Evolutionary conservation across 1,140 invertebrate genomes (phyloP).

Genomic region (Ostrea denselamellosa): DNA sequence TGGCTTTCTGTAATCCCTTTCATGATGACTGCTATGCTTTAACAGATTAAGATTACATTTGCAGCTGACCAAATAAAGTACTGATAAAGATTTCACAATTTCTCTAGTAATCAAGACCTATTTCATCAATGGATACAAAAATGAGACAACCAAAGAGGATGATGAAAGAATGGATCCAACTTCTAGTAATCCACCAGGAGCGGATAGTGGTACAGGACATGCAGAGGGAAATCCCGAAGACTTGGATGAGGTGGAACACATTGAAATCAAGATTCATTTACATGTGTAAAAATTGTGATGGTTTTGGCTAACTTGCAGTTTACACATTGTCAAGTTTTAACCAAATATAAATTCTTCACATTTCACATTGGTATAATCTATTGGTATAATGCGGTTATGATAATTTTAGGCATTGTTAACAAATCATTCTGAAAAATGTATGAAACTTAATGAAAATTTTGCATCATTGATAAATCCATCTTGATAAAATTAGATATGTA

Average conservation of each 20-base stretch:
- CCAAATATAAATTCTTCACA: no score
- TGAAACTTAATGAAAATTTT: background rate
- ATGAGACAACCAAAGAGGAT: conserved; percentile 42
- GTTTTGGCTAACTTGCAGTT: no score
- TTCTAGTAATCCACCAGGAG: background rate
- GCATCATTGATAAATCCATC: background rate
- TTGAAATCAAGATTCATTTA: background rate
- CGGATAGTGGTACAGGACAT: background rate
- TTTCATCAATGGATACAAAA: conserved; percentile 84
- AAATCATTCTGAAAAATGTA: no score
- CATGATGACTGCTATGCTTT: no score
- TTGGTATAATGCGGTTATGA: no score
- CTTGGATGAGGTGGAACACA: background rate
- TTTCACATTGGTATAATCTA: no score
- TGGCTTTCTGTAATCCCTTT: no score
- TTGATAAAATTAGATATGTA: background rate
- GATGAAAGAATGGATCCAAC: background rate
- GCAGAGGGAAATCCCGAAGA: conserved; percentile 8
- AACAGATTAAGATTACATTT: no score
- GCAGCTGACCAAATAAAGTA: no score
- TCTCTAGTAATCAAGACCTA: conserved; percentile 88
- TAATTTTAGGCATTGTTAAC: no score
- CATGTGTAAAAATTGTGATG: background rate
- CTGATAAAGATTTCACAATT: background rate
- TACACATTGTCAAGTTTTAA: no score